Conservation (phyloP, 2,888 invertebrate genomes). For the Diarsia rubi region DNA sequence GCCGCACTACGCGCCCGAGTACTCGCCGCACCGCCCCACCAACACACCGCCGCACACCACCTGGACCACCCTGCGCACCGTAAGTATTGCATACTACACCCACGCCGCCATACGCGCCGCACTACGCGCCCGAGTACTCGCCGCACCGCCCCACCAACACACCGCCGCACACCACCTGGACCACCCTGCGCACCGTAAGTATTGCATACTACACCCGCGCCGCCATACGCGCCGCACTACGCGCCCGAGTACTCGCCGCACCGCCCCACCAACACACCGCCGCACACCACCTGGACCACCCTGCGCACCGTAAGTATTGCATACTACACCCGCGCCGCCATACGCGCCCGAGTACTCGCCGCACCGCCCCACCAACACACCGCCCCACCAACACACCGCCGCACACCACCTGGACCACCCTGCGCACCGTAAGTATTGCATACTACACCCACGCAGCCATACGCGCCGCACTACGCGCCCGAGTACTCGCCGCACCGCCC, state of each 20-base stretch:
- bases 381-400: too few relatives aligned
- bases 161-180: conserved; percentile 88
- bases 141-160: conserved; percentile 88
- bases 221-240: conserved; percentile 91
- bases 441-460: conserved; percentile 84
- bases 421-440: conserved; percentile 73
- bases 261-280: conserved; percentile 86
- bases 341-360: conserved; percentile 90
- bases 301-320: conserved; percentile 74
- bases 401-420: conserved; percentile 88
- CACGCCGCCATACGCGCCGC: conserved; percentile 90
- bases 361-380: conserved; percentile 86
- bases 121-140: conserved; percentile 88
- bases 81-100: conserved; percentile 44
- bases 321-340: conserved; percentile 82
- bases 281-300: conserved; percentile 88
- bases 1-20: conserved; percentile 89
- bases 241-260: conserved; percentile 89
- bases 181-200: conserved; percentile 80
- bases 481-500: conserved; percentile 89
- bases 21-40: conserved; percentile 87
- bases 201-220: conserved; percentile 81
- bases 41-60: conserved; percentile 88
- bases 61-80: conserved; percentile 85
- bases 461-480: conserved; percentile 91